Evolutionary conservation across 1,140 invertebrate species (phyloP).

Genomic region (Papilio machaon): DNA sequence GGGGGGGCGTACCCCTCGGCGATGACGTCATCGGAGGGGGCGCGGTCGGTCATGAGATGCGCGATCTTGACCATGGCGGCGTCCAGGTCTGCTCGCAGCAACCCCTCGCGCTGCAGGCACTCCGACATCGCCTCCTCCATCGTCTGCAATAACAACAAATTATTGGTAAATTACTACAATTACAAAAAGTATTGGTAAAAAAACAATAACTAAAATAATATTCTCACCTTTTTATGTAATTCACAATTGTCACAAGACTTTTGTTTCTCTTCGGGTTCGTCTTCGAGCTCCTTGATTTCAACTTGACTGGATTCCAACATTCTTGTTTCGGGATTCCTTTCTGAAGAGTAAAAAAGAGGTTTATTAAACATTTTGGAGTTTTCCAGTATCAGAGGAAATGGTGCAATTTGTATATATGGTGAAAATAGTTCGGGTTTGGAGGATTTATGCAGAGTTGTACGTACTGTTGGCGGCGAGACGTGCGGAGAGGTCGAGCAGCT

Average conservation of each 20-base stretch:
- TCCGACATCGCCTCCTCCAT: conserved; percentile 83
- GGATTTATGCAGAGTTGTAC: conserved; percentile 36
- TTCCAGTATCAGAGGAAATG: background rate
- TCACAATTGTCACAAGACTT: conserved; percentile 65
- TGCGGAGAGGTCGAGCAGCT: conserved; percentile 84
- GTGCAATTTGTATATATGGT: background rate
- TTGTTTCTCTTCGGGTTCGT: conserved; percentile 53
- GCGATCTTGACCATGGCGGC: conserved; percentile 83
- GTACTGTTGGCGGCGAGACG: conserved; percentile 61
- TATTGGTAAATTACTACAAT: background rate
- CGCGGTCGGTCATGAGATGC: conserved; percentile 77
- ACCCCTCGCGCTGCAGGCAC: conserved; percentile 81
- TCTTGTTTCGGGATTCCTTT: conserved; percentile 83
- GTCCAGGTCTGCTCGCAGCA: conserved; percentile 81
- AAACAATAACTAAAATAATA: background rate
- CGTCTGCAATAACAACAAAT: conserved; percentile 53
- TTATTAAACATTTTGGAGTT: background rate
- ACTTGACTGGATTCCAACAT: conserved; percentile 73
- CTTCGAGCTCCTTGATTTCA: conserved; percentile 62
- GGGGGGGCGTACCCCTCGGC: conserved; percentile 82
- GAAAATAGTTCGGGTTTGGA: background rate
- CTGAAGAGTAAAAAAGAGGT: conserved; percentile 43
- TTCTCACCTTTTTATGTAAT: conserved; percentile 62
- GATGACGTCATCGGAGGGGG: conserved; percentile 80
- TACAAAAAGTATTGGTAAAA: background rate